phyloP scores from a whole-genome alignment of 1,140 invertebrate genomes.

The Drosophila tani region DNA sequence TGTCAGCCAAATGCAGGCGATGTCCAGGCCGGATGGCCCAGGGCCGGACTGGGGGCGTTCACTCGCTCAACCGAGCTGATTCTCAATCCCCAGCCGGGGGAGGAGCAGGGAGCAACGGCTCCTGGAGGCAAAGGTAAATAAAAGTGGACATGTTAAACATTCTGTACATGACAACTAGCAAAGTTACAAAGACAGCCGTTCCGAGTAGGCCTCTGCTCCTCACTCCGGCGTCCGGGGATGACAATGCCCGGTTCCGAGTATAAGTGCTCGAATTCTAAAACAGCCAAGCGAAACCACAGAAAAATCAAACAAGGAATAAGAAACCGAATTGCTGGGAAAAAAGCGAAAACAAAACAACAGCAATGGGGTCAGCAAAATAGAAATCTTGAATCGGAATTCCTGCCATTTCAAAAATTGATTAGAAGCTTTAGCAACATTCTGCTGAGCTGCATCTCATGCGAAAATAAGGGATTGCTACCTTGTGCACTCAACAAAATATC shows the following conservation, averaged over 20 bases:
- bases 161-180: conserved; percentile 75
- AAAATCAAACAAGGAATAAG: conserved; percentile 41
- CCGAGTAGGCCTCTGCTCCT: conserved; percentile 36
- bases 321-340: conserved; percentile 18
- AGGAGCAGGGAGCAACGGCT: background rate
- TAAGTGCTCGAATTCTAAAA: conserved; percentile 75
- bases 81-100: conserved; percentile 7
- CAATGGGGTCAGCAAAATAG: conserved; percentile 60
- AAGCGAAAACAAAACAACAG: conserved; percentile 36
- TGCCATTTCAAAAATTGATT: conserved; percentile 76
- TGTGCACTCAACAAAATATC: conserved; percentile 3
- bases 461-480: conserved; percentile 3
- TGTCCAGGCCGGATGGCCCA: conserved; percentile 12
- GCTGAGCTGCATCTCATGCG: conserved; percentile 39
- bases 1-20: conserved; percentile 51
- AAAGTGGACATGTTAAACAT: conserved; percentile 77
- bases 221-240: background rate
- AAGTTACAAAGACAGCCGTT: conserved; percentile 61
- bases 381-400: conserved; percentile 64
- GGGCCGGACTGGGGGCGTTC: conserved; percentile 24
- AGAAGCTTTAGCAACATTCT: conserved; percentile 72
- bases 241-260: conserved; percentile 43
- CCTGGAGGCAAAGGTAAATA: conserved; percentile 67
- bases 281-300: conserved; percentile 29
- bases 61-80: conserved; percentile 9